These are phyloP conservation scores for Cheracebus regulus DNA, from an alignment of 2,797 vertebrate species.

Conservation along the genomic window DNA sequence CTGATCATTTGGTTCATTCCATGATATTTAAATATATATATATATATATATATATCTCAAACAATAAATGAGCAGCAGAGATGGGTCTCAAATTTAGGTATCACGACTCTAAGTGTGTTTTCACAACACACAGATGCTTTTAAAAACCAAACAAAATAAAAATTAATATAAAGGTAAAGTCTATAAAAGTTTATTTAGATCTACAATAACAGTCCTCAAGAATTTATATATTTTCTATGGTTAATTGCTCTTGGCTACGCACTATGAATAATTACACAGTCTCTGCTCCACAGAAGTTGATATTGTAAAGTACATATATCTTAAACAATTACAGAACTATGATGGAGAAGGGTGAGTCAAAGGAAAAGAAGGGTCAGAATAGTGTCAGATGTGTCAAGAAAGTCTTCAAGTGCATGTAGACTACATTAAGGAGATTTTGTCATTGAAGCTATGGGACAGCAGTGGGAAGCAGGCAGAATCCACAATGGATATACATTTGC, in stretches of 20 bases:
- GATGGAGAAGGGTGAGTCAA: background rate
- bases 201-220: background rate
- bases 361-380: background rate
- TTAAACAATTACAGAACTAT: background rate
- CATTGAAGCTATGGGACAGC: background rate
- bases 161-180: background rate
- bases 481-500: background rate
- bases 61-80: background rate
- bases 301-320: background rate
- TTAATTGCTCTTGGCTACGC: background rate
- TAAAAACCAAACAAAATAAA: constrained; percentile 43
- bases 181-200: background rate
- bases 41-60: background rate
- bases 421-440: background rate
- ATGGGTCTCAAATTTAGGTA: background rate
- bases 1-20: background rate
- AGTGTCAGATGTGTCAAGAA: background rate
- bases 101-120: background rate
- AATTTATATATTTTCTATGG: background rate
- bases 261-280: background rate
- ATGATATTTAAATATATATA: background rate
- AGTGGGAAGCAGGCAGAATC: background rate
- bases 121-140: background rate
- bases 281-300: background rate
- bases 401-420: background rate